Conservation (phyloP, 2,113 vertebrate species). For the Nycticorax nycticorax region DNA sequence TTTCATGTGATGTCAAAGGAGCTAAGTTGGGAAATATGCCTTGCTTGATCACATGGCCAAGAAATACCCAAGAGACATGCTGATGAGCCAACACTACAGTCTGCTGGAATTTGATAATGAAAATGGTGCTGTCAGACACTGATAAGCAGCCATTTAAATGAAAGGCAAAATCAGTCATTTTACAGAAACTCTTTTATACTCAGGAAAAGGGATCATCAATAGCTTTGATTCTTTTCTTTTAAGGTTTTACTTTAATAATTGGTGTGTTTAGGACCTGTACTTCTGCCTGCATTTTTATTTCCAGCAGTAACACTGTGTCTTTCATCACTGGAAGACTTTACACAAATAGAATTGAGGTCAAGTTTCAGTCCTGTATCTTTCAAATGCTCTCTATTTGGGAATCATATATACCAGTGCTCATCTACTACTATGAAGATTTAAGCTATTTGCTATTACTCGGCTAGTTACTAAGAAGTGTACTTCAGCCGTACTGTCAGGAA, state of each 20-base stretch:
- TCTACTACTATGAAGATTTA: neutral
- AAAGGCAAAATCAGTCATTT: neutral
- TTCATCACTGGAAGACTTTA: neutral
- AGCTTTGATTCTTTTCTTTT: neutral
- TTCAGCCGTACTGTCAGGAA: neutral
- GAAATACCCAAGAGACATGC: neutral
- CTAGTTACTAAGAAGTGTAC: neutral
- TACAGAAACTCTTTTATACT: neutral
- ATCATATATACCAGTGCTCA: neutral
- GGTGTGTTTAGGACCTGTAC: neutral
- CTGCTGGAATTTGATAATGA: slow-evolving; percentile 10
- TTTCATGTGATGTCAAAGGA: neutral
- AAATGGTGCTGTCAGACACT: neutral
- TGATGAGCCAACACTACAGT: neutral
- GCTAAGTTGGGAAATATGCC: neutral
- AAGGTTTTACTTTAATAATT: neutral
- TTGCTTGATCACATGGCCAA: neutral
- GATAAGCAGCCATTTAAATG: neutral
- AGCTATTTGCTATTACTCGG: neutral
- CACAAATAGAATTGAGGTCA: neutral
- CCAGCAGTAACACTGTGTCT: neutral
- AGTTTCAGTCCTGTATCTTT: neutral
- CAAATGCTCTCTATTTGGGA: neutral
- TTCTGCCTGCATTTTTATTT: neutral
- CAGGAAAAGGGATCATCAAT: neutral